phyloP scores from a whole-genome alignment of 2,888 invertebrate species.

The Endotricha flammealis region DNA sequence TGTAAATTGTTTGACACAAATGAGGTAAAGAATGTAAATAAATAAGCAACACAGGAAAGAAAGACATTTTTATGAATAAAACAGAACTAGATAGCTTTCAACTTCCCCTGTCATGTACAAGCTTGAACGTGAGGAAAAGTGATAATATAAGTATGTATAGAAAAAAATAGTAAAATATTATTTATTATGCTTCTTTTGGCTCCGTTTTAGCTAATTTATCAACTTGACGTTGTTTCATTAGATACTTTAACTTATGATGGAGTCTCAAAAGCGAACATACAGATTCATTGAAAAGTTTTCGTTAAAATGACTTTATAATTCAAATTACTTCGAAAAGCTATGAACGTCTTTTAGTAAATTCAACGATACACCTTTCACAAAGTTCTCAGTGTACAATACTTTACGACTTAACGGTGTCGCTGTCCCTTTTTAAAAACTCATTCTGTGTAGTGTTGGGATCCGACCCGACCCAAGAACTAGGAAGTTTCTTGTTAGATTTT shows the following conservation, averaged over 20 bases:
- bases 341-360: background rate
- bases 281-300: too few relatives aligned
- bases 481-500: slow-evolving; percentile 11
- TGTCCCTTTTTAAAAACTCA: background rate
- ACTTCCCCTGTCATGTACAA: too few relatives aligned
- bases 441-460: background rate
- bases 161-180: too few relatives aligned
- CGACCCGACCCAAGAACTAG: slow-evolving; percentile 7
- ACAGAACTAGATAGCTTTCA: too few relatives aligned
- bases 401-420: background rate
- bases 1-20: slow-evolving; percentile 2
- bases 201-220: too few relatives aligned
- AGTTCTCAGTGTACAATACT: background rate
- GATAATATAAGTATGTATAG: too few relatives aligned
- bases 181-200: too few relatives aligned
- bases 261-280: too few relatives aligned
- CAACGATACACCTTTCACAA: background rate
- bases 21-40: slow-evolving; percentile 2
- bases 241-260: too few relatives aligned
- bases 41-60: background rate
- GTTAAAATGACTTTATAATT: background rate
- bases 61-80: background rate
- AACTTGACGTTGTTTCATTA: too few relatives aligned
- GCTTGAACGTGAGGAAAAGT: too few relatives aligned
- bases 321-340: background rate